Percentiles rank a stretch among this genome's conserved stretches.
These are phyloP conservation scores for Vidua macroura DNA, from an alignment of 2,113 vertebrate species.

Conservation along the genomic window DNA sequence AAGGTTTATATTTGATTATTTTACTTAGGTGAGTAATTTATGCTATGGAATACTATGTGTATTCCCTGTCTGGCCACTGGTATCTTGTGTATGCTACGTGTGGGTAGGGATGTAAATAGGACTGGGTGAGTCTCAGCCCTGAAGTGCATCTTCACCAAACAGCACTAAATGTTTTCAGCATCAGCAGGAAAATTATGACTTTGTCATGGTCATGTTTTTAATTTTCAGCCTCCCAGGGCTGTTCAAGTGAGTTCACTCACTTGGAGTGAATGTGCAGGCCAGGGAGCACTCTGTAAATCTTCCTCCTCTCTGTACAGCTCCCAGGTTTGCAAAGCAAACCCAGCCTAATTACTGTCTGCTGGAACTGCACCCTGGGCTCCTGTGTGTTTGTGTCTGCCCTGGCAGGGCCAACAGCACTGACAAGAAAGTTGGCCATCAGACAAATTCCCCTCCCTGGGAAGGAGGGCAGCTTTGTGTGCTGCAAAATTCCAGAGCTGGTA, in stretches of 20 bases:
- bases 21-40: background rate
- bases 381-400: fast-evolving
- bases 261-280: background rate
- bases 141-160: background rate
- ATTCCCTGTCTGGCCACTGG: background rate
- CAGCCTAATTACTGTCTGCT: background rate
- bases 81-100: fast-evolving
- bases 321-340: background rate
- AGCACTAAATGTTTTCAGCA: background rate
- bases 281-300: background rate
- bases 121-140: background rate
- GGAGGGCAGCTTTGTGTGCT: background rate
- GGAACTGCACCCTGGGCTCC: background rate
- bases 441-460: background rate
- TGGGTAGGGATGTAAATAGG: fast-evolving
- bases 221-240: background rate
- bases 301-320: background rate
- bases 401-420: background rate
- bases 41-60: fast-evolving
- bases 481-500: background rate
- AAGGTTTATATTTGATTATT: background rate
- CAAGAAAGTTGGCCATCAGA: background rate
- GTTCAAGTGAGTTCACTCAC: background rate
- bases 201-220: fast-evolving
- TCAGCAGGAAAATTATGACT: background rate